Conservation (phyloP, 2,888 invertebrate genomes). For the Lasioglossum morio region DNA sequence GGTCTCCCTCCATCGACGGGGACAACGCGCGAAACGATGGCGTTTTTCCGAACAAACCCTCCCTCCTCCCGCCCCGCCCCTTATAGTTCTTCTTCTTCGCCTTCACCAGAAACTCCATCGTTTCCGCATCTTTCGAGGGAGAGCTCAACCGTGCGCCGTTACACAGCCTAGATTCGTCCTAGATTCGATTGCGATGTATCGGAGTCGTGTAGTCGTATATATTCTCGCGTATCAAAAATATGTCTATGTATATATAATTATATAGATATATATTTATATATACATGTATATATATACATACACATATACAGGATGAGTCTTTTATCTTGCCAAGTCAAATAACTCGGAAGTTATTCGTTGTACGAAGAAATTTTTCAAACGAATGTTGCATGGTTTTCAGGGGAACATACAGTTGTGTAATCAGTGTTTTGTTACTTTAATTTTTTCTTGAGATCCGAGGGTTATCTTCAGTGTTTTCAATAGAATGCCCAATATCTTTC, state of each 20-base stretch:
- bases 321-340: no score
- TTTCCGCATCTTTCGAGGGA: conserved; percentile 46
- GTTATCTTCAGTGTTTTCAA: no score
- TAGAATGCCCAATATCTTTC: no score
- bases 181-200: conserved; percentile 69
- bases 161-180: conserved; percentile 70
- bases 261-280: conserved; percentile 72
- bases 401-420: no score
- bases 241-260: conserved; percentile 76
- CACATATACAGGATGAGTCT: conserved; percentile 51
- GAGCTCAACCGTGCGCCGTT: conserved; percentile 52
- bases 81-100: no score
- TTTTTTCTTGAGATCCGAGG: no score
- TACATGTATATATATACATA: conserved; percentile 71
- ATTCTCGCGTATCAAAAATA: conserved; percentile 71
- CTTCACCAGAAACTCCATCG: conserved; percentile 21
- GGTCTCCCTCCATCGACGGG: conserved; percentile 39
- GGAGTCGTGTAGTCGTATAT: conserved; percentile 73
- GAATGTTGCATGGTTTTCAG: no score
- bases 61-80: background rate
- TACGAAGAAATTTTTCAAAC: no score
- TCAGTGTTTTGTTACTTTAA: no score
- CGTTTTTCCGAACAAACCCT: background rate
- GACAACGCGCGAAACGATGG: conserved; percentile 36
- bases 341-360: no score